Evolutionary conservation across 2,113 vertebrate species (phyloP).

Genomic region (Cyphomyrus plagiostoma): DNA sequence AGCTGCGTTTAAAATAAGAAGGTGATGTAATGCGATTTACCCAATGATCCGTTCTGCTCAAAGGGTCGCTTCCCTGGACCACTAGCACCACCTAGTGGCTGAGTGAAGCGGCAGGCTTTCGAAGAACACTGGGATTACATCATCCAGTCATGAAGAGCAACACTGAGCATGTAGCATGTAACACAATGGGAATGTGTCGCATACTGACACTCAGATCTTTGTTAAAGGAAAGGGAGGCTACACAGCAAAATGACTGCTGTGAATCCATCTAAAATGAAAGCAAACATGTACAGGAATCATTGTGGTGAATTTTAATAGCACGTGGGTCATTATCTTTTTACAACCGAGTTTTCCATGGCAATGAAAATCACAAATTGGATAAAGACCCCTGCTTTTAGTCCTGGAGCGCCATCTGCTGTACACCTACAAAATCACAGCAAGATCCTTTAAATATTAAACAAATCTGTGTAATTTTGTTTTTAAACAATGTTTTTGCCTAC

Average conservation of each 20-base stretch:
- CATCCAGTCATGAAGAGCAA: slow-evolving; percentile 23
- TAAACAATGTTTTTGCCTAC: not conserved
- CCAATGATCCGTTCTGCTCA: not conserved
- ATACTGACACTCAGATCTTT: not conserved
- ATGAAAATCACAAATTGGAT: not conserved
- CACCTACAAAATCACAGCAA: not conserved
- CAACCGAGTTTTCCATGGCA: not conserved
- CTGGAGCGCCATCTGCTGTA: slow-evolving; percentile 5
- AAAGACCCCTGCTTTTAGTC: not conserved
- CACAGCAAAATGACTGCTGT: not conserved
- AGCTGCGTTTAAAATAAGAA: slow-evolving; percentile 1
- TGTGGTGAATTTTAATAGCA: not conserved
- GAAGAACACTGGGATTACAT: slow-evolving; percentile 37
- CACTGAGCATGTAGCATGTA: not conserved
- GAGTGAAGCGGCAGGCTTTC: not conserved
- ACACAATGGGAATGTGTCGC: not conserved
- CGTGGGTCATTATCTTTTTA: not conserved
- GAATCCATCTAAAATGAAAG: not conserved
- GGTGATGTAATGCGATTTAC: slow-evolving; percentile 36
- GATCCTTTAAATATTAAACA: not conserved
- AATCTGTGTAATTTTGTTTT: not conserved
- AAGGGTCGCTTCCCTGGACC: not conserved
- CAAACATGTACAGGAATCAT: not conserved
- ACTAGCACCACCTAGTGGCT: slow-evolving; percentile 36
- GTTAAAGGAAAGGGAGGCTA: not conserved